Percentiles rank a stretch among this genome's conserved stretches.
These are phyloP conservation scores for Nomada goodeniana DNA, from an alignment of 2,888 invertebrate species.

Conservation along the genomic window DNA sequence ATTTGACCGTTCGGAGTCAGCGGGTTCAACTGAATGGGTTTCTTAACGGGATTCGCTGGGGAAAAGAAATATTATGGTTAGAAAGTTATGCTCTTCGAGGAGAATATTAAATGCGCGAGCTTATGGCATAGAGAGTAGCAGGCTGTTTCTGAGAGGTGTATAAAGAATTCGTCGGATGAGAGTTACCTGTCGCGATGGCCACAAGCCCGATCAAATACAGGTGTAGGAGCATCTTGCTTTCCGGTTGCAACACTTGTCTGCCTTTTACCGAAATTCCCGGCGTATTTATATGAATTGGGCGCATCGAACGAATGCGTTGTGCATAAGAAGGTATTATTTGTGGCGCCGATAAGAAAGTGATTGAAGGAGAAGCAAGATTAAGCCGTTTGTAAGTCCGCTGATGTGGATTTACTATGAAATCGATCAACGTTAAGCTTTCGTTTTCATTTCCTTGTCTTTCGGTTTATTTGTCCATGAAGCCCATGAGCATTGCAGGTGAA, in stretches of 20 bases:
- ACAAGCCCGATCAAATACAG: slow-evolving; percentile 31
- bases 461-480: too few species aligned
- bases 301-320: background rate
- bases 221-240: slow-evolving; percentile 48
- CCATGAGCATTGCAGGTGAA: too few species aligned
- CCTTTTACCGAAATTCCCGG: background rate
- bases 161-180: background rate
- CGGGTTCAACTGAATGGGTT: slow-evolving; percentile 2
- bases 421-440: slow-evolving; percentile 13
- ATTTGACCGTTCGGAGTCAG: slow-evolving; percentile 51
- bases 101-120: too few species aligned
- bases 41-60: slow-evolving; percentile 28
- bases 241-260: slow-evolving; percentile 9
- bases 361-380: slow-evolving; percentile 8
- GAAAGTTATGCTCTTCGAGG: too few species aligned
- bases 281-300: slow-evolving; percentile 53
- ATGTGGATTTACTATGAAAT: slow-evolving; percentile 12
- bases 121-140: background rate
- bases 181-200: slow-evolving; percentile 48
- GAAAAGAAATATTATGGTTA: too few species aligned
- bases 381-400: background rate
- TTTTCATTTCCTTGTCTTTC: too few species aligned
- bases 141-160: background rate
- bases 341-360: slow-evolving; percentile 1
- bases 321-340: too few species aligned